Evolutionary conservation across 2,113 vertebrate species (phyloP).

Genomic region (Parus major): DNA sequence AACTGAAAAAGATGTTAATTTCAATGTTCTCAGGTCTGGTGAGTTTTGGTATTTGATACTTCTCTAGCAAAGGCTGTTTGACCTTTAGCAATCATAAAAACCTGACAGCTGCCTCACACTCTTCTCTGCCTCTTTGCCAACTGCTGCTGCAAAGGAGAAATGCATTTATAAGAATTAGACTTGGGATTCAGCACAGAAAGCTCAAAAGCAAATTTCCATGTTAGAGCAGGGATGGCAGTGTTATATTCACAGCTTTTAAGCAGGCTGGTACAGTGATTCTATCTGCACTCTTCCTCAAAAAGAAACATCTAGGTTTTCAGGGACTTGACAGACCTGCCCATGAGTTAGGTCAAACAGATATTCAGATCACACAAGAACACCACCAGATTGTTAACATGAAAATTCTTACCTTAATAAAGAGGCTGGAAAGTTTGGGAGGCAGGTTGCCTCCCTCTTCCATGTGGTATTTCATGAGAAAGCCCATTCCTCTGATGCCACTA

Average conservation of each 20-base stretch:
- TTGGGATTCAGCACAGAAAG: neutral
- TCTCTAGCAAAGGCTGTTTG: neutral
- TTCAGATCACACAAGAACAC: neutral
- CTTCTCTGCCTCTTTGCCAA: neutral
- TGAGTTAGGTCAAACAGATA: neutral
- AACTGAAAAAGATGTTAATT: neutral
- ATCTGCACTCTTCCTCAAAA: neutral
- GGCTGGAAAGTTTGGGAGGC: conserved; percentile 84
- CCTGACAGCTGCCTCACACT: neutral
- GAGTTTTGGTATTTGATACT: neutral
- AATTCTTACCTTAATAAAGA: conserved; percentile 89
- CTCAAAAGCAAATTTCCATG: neutral
- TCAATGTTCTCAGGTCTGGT: neutral
- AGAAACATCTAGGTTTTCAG: neutral
- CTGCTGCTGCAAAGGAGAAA: neutral
- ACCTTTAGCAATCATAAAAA: neutral
- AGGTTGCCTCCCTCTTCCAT: conserved; percentile 77
- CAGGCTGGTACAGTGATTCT: neutral
- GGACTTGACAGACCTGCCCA: neutral
- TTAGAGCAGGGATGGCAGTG: neutral
- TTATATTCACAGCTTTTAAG: neutral
- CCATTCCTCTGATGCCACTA: conserved; percentile 92
- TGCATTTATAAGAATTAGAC: neutral
- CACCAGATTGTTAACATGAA: neutral
- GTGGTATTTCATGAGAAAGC: conserved; percentile 91